phyloP scores from a whole-genome alignment of 2,113 vertebrate genomes.

The Acinonyx jubatus region DNA sequence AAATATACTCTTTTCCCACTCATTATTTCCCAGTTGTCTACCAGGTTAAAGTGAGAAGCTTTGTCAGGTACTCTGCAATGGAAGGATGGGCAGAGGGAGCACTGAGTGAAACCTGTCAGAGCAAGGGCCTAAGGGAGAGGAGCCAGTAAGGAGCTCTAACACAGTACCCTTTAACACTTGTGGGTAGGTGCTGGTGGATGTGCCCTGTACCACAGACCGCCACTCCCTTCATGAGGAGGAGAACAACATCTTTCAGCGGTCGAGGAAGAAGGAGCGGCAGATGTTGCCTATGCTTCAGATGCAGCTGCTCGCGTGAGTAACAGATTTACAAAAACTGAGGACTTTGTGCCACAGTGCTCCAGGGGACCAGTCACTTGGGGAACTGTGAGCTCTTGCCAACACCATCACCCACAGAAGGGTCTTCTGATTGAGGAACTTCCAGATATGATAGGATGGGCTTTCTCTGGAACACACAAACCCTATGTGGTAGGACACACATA shows the following conservation, averaged over 20 bases:
- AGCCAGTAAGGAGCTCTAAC: neutral
- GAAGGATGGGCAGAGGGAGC: neutral
- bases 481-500: neutral
- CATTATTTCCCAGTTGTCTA: conserved; percentile 15
- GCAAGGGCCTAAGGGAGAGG: neutral
- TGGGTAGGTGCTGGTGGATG: conserved; percentile 95
- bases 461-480: conserved; percentile 2
- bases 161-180: neutral
- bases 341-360: neutral
- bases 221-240: conserved; percentile 93
- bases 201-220: conserved; percentile 96
- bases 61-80: neutral
- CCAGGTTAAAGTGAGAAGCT: conserved; percentile 33
- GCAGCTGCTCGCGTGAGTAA: conserved; percentile 93
- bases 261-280: conserved; percentile 90
- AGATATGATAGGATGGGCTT: neutral
- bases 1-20: conserved; percentile 2
- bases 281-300: conserved; percentile 92
- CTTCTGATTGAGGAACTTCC: neutral
- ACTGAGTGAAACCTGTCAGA: neutral
- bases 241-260: conserved; percentile 94
- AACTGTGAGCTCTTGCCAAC: neutral
- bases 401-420: neutral
- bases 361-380: neutral
- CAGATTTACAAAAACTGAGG: neutral